These are phyloP conservation scores for Hirtodrosophila histrioides DNA, from an alignment of 2,888 invertebrate species.

Conservation along the genomic window DNA sequence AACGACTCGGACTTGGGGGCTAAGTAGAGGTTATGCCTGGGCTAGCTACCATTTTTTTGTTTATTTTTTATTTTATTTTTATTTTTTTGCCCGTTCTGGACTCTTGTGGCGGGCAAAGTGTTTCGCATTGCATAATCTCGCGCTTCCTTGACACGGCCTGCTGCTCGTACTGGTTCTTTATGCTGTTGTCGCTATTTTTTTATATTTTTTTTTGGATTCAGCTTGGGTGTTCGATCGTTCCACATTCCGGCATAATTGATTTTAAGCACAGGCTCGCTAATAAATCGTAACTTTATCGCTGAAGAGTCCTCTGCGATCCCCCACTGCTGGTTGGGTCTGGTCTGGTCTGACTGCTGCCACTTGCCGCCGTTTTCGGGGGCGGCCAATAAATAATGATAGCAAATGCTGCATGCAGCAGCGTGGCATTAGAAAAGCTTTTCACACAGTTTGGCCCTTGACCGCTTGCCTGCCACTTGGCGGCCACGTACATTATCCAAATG, in stretches of 20 bases:
- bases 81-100: slow-evolving; percentile 21
- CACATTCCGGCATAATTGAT: slow-evolving; percentile 84
- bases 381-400: slow-evolving; percentile 73
- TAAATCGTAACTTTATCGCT: slow-evolving; percentile 83
- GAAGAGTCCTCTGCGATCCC: neutral
- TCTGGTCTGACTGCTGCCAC: slow-evolving; percentile 15
- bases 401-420: slow-evolving; percentile 33
- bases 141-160: slow-evolving; percentile 58
- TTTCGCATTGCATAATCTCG: slow-evolving; percentile 77
- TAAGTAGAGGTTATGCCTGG: slow-evolving; percentile 76
- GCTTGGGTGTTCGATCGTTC: slow-evolving; percentile 79
- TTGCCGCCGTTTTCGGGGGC: slow-evolving; percentile 45
- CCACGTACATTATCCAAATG: slow-evolving; percentile 60
- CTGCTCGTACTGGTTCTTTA: slow-evolving; percentile 21
- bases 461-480: slow-evolving; percentile 46
- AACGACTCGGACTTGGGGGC: slow-evolving; percentile 60
- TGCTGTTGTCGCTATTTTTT: slow-evolving; percentile 20
- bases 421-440: slow-evolving; percentile 49
- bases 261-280: slow-evolving; percentile 82
- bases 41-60: slow-evolving; percentile 67
- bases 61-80: slow-evolving; percentile 2
- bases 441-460: slow-evolving; percentile 57
- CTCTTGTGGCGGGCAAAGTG: slow-evolving; percentile 55
- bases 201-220: slow-evolving; percentile 30
- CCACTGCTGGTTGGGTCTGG: too few relatives aligned